Percentiles rank a stretch among this genome's conserved stretches.
Evolutionary conservation across 2,113 vertebrate genomes (phyloP).

Genomic region (Diphyllodes magnificus): DNA sequence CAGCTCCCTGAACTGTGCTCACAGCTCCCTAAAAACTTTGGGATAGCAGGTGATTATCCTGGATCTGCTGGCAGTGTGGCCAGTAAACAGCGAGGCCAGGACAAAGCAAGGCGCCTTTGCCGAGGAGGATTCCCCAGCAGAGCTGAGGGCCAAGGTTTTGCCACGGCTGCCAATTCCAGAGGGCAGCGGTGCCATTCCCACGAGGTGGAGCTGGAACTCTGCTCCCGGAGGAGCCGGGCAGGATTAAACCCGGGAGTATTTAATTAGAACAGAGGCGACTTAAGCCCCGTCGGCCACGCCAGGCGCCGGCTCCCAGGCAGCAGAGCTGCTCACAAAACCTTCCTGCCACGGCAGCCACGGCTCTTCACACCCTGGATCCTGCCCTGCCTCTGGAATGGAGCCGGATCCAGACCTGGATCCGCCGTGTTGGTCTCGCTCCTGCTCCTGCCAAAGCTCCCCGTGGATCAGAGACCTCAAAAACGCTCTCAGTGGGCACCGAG

Average conservation of each 20-base stretch:
- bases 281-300: background rate
- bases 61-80: background rate
- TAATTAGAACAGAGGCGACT: conserved; percentile 16
- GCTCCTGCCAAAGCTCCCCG: background rate
- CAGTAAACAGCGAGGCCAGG: fast-evolving
- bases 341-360: fast-evolving
- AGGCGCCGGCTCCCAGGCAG: background rate
- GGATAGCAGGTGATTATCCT: background rate
- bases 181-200: fast-evolving
- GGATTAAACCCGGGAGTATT: background rate
- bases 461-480: background rate
- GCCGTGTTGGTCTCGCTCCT: fast-evolving
- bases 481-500: fast-evolving
- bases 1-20: background rate
- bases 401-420: fast-evolving
- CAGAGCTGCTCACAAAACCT: background rate
- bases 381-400: fast-evolving
- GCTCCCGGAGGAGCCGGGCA: background rate
- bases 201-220: background rate
- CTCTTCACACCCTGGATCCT: background rate
- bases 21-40: background rate
- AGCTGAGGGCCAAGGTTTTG: background rate
- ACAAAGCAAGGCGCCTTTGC: background rate
- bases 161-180: background rate
- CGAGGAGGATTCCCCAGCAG: background rate